Evolutionary conservation across 1,140 invertebrate genomes (phyloP), one percentile per base, ranked within the genome.

Genomic region (Dreissena polymorpha): DNA sequence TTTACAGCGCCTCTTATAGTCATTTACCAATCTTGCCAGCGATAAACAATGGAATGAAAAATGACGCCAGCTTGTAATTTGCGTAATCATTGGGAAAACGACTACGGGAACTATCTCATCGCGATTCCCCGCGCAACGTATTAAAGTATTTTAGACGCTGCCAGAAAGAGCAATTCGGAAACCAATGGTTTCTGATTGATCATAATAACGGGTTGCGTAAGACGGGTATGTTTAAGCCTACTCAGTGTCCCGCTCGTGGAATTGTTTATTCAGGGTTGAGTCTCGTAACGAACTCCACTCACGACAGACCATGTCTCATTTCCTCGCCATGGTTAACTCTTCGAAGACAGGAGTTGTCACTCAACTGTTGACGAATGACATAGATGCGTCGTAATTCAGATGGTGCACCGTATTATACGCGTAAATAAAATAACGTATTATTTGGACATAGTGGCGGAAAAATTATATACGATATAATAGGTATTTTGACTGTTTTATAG

Each of bases 41-140:
- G 27, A 18, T 72, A 72, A 72, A 72, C 79, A 74, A 60, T 60
- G 57, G n/a, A 39, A 39, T 82, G 79, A 82, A 71, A 82, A 82
- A 82, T 73, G 60, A 39, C 57, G 10, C 64, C 13, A 55, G 55
- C 70, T n/a, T 18, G 16, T 18, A 81, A 81, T 81, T 81, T 70
- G 67, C 67, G 78, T 80, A 80, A 81, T 81, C 78, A 72, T 18
- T 27, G 69, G 25, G 60, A 81, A 81, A 72, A 60, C 16, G 12
- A 39, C 39, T 8, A 39, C 39, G 39, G 39, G 39, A 39, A 2
- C 39, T 2, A 8, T 39, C 39, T 39, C 39, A n/a, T 39, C 39
- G 2, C 8, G 39, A 39, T 39, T 39, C 39, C 39, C 39, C 39
- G 39, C 39, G 2, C 39, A 39, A 39, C 39, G 39, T 39, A 39